phyloP scores from a whole-genome alignment of 2,113 vertebrate genomes.

The Ranitomeya variabilis region DNA sequence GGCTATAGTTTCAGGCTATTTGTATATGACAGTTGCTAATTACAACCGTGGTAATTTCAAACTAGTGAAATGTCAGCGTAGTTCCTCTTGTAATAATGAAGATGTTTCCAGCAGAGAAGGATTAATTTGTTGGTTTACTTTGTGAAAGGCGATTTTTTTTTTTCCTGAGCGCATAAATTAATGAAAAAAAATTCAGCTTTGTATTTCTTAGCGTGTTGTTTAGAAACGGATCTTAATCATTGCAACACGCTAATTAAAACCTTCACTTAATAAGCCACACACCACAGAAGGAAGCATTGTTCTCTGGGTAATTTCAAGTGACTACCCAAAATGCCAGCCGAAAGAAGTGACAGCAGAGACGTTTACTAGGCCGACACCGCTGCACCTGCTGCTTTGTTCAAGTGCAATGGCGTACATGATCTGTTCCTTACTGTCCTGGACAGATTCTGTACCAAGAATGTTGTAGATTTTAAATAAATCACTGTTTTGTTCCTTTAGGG shows the following conservation, averaged over 20 bases:
- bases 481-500: not conserved
- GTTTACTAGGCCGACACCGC: not conserved
- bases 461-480: not conserved
- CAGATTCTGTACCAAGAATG: not conserved
- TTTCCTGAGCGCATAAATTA: slow-evolving; percentile 26
- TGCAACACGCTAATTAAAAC: slow-evolving; percentile 41
- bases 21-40: slow-evolving; percentile 38
- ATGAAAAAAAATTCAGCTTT: slow-evolving; percentile 17
- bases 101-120: slow-evolving; percentile 40
- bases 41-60: slow-evolving; percentile 11
- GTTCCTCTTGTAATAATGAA: slow-evolving; percentile 43
- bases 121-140: slow-evolving; percentile 43
- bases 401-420: slow-evolving; percentile 4
- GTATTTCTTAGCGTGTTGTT: slow-evolving; percentile 27
- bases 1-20: slow-evolving; percentile 24
- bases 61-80: slow-evolving; percentile 27
- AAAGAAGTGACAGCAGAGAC: not conserved
- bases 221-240: slow-evolving; percentile 39
- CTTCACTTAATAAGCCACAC: slow-evolving; percentile 35
- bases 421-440: not conserved
- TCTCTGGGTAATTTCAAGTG: slow-evolving; percentile 30
- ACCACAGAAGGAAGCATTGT: slow-evolving; percentile 34
- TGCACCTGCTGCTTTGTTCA: slow-evolving; percentile 33
- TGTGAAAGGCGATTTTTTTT: not conserved
- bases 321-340: slow-evolving; percentile 2